A percentile compares a stretch with the other conserved stretches of the same genome.
Evolutionary conservation across 2,113 vertebrate species (phyloP).

Genomic region (Prunella fulvescens): DNA sequence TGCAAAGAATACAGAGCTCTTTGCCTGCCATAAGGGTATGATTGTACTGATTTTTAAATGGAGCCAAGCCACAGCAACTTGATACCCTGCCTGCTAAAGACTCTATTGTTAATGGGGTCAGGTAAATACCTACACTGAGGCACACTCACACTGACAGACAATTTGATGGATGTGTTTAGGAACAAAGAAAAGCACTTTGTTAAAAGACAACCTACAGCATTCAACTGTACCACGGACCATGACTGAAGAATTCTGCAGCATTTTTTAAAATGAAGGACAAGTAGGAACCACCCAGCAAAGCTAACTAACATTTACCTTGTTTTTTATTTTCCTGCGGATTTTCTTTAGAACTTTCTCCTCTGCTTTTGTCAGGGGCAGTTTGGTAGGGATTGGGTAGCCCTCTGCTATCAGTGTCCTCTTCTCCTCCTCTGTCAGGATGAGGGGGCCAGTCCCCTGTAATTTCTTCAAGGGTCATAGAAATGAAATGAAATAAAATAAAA

Average conservation of each 20-base stretch:
- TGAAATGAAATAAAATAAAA: not conserved
- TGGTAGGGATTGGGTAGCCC: slow-evolving; percentile 95
- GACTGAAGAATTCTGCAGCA: not conserved
- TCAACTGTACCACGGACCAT: not conserved
- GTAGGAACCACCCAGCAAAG: not conserved
- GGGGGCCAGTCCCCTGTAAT: slow-evolving; percentile 91
- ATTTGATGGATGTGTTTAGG: not conserved
- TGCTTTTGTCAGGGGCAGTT: slow-evolving; percentile 92
- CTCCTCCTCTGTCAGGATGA: slow-evolving; percentile 95
- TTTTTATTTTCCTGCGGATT: slow-evolving; percentile 98
- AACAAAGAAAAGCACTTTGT: not conserved
- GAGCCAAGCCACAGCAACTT: slow-evolving; percentile 12
- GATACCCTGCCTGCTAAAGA: slow-evolving; percentile 11
- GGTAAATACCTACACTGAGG: not conserved
- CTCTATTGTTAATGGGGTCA: not conserved
- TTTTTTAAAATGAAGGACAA: not conserved
- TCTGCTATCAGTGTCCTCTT: slow-evolving; percentile 93
- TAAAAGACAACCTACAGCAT: not conserved
- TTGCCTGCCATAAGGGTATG: not conserved
- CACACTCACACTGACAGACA: not conserved
- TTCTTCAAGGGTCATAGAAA: slow-evolving; percentile 63
- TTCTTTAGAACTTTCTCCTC: slow-evolving; percentile 98
- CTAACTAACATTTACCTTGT: slow-evolving; percentile 78
- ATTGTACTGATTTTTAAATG: not conserved
- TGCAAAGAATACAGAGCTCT: not conserved